Conservation (phyloP, 2,888 invertebrate species). For the Yponomeuta plumbellus region DNA sequence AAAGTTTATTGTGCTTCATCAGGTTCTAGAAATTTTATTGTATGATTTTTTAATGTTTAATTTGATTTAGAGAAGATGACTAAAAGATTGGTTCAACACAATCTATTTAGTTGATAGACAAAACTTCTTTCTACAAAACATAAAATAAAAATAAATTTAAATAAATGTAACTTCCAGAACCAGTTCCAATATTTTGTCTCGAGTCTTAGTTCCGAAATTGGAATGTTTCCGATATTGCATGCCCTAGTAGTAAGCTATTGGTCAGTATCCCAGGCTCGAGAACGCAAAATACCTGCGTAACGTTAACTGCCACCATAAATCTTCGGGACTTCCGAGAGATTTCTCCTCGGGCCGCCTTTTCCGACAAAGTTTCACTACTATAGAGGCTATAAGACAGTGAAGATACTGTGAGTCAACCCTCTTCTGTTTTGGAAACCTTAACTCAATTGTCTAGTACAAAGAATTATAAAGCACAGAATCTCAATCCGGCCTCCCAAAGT, state of each 20-base stretch:
- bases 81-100: too few species aligned
- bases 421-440: background rate
- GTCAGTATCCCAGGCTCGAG: conserved; percentile 21
- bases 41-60: too few species aligned
- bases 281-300: conserved; percentile 60
- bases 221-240: background rate
- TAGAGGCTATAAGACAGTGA: background rate
- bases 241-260: background rate
- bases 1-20: too few species aligned
- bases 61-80: too few species aligned
- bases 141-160: too few species aligned
- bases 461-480: too few species aligned
- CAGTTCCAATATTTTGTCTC: too few species aligned
- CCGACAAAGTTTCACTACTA: conserved; percentile 52
- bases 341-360: conserved; percentile 50
- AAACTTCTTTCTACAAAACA: too few species aligned
- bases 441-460: background rate
- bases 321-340: conserved; percentile 61
- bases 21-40: too few species aligned
- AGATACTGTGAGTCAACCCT: conserved; percentile 4
- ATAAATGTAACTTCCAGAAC: too few species aligned
- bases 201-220: conserved; percentile 23
- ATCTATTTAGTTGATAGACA: too few species aligned
- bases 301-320: conserved; percentile 65
- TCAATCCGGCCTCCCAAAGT: too few species aligned